These are phyloP conservation scores for Asarcornis scutulata DNA, from an alignment of 2,113 vertebrate species.

Conservation along the genomic window DNA sequence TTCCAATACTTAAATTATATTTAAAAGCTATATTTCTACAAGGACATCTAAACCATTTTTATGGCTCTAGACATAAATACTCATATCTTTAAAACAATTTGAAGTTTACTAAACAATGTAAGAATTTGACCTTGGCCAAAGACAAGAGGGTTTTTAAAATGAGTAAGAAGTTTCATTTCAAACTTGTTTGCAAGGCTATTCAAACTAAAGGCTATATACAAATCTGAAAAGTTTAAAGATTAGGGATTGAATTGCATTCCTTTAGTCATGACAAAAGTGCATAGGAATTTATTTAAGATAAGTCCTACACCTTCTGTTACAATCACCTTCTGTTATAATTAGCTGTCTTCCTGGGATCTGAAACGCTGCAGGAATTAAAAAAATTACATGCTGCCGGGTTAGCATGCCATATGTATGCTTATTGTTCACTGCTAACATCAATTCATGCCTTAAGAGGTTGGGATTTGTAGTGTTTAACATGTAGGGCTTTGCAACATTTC, in stretches of 20 bases:
- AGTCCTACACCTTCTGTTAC: not conserved
- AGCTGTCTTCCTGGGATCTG: not conserved
- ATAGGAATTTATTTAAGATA: not conserved
- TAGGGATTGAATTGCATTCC: not conserved
- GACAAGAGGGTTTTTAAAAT: not conserved
- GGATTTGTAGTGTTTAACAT: slow-evolving; percentile 8
- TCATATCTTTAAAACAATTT: not conserved
- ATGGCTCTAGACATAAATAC: not conserved
- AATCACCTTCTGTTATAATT: not conserved
- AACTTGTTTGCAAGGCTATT: not conserved
- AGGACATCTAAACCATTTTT: not conserved
- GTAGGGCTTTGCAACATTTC: not conserved
- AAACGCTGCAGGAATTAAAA: not conserved
- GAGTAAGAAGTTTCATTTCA: not conserved
- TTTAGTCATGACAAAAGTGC: not conserved
- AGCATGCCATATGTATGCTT: not conserved
- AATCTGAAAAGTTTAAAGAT: not conserved
- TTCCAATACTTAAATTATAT: not conserved
- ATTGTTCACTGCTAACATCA: not conserved
- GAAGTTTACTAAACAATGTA: not conserved
- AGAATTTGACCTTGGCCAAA: not conserved
- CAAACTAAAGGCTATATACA: not conserved
- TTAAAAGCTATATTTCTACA: not conserved
- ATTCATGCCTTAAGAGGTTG: not conserved
- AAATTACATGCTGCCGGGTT: not conserved